Percentiles rank a stretch among this genome's conserved stretches.
These are phyloP conservation scores for Puma concolor DNA, from an alignment of 2,113 vertebrate species.

Conservation along the genomic window DNA sequence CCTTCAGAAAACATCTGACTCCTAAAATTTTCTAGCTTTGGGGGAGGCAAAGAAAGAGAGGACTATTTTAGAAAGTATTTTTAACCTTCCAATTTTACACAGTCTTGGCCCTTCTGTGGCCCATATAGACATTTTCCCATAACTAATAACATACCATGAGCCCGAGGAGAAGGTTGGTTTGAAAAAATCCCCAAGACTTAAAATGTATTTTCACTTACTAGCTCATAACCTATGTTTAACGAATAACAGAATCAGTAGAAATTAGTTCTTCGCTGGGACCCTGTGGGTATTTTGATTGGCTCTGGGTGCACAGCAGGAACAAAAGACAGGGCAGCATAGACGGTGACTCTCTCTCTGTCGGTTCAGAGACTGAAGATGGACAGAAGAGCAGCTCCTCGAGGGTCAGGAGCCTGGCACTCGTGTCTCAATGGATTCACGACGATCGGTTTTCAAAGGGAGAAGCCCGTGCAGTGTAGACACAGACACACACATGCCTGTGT, in stretches of 20 bases:
- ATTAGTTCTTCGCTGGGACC: neutral
- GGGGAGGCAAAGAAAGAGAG: constrained; percentile 5
- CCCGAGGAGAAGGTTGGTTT: neutral
- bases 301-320: neutral
- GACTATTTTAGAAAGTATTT: constrained; percentile 44
- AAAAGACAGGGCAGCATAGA: neutral
- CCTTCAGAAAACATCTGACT: constrained; percentile 52
- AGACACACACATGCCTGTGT: neutral
- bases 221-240: neutral
- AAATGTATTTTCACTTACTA: neutral
- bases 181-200: neutral
- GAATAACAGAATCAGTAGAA: neutral
- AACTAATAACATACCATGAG: neutral
- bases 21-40: constrained; percentile 25
- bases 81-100: constrained; percentile 40
- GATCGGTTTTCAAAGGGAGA: neutral
- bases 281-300: neutral
- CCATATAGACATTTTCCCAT: neutral
- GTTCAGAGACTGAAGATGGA: neutral
- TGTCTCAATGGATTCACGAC: neutral
- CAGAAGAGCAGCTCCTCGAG: no score
- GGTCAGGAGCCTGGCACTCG: neutral
- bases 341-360: fast-evolving
- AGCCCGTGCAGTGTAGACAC: neutral
- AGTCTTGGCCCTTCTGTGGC: neutral